These are phyloP conservation scores for Geotrypetes seraphini DNA, from an alignment of 2,797 vertebrate genomes.

Conservation along the genomic window DNA sequence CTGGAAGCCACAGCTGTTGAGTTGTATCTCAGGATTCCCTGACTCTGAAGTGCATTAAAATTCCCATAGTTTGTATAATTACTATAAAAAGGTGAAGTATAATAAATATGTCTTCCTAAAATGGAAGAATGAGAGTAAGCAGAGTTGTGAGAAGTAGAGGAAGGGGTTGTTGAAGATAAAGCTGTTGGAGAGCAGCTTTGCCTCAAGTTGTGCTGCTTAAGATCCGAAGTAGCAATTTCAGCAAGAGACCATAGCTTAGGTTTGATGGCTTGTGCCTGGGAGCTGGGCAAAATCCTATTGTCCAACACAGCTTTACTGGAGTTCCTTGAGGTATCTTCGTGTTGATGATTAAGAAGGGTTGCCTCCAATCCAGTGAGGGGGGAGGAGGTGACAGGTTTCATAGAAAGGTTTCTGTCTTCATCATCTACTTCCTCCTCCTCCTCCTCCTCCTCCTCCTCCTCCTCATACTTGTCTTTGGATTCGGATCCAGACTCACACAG, in stretches of 20 bases:
- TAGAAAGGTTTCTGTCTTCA: constrained; percentile 47
- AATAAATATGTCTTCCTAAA: constrained; percentile 92
- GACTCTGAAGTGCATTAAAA: constrained; percentile 87
- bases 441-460: constrained; percentile 52
- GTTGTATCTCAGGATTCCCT: constrained; percentile 88
- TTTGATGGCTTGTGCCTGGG: constrained; percentile 69
- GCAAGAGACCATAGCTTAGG: constrained; percentile 95
- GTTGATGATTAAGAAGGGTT: constrained; percentile 62
- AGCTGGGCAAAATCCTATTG: constrained; percentile 57
- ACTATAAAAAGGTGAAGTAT: constrained; percentile 94
- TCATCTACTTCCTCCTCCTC: constrained; percentile 36
- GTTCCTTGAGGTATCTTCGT: constrained; percentile 57
- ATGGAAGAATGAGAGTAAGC: constrained; percentile 83
- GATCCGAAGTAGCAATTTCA: constrained; percentile 96
- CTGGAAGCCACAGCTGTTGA: constrained; percentile 67
- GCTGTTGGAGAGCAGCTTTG: constrained; percentile 59
- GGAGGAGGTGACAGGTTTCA: constrained; percentile 75
- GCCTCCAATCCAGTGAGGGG: constrained; percentile 81
- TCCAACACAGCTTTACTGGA: constrained; percentile 49
- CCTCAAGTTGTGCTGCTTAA: constrained; percentile 71
- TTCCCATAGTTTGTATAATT: constrained; percentile 96
- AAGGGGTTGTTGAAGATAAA: constrained; percentile 61
- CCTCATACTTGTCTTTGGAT: constrained; percentile 69
- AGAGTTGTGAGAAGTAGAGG: constrained; percentile 65
- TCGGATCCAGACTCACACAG: constrained; percentile 68